phyloP scores from a whole-genome alignment of 1,140 invertebrate species.

The Andrena cerasifolii region DNA sequence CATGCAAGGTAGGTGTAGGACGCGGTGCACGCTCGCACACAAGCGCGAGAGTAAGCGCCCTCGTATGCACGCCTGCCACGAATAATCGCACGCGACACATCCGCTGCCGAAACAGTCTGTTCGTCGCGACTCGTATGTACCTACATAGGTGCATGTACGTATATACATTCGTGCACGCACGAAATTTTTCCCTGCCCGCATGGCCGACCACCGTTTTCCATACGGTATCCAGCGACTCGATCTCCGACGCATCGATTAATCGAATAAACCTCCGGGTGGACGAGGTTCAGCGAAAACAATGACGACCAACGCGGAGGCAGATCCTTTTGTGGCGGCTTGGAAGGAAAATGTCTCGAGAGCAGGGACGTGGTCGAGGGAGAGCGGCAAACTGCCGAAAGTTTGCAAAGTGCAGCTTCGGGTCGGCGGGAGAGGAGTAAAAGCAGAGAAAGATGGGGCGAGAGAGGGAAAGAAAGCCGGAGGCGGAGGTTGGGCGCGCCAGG shows the following conservation, averaged over 20 bases:
- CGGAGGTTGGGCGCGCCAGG: neutral
- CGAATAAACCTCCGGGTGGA: no score
- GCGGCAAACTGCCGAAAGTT: conserved; percentile 14
- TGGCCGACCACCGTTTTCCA: neutral
- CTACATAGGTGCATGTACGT: neutral
- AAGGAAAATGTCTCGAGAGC: neutral
- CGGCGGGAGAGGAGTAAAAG: conserved; percentile 30
- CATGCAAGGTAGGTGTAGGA: no score
- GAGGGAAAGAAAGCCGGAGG: neutral
- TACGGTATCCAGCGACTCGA: no score
- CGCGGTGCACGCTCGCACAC: neutral
- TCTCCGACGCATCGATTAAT: no score
- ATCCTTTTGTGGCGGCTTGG: no score
- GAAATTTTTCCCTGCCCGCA: no score
- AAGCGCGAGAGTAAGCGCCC: conserved; percentile 22
- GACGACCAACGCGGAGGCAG: no score
- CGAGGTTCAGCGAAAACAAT: no score
- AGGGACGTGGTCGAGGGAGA: neutral
- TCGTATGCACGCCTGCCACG: conserved; percentile 41
- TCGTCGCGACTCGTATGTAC: neutral
- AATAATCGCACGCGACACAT: conserved; percentile 51
- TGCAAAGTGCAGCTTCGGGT: neutral
- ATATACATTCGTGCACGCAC: no score
- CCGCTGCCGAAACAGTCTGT: conserved; percentile 55
- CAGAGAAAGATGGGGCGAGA: conserved; percentile 19